A percentile compares a stretch with the other conserved stretches of the same genome.
Evolutionary conservation across 2,888 invertebrate species (phyloP).

Genomic region (Plagiodera versicolora): DNA sequence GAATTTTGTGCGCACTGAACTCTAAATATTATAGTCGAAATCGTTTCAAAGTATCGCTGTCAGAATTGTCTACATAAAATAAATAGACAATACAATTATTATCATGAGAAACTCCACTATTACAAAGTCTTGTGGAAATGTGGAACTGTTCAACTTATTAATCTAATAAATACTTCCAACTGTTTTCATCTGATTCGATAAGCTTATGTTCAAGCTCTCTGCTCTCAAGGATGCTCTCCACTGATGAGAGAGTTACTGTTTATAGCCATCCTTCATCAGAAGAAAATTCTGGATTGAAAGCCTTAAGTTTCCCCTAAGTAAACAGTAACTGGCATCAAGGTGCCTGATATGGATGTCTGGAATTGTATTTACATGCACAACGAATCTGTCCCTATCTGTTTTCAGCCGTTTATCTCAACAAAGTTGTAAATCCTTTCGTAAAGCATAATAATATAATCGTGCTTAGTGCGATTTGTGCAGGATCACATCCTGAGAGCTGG

Average conservation of each 20-base stretch:
- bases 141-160: too few species aligned
- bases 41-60: too few species aligned
- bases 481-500: constrained; percentile 19
- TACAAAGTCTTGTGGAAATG: too few species aligned
- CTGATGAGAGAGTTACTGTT: too few species aligned
- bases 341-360: constrained; percentile 23
- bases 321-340: constrained; percentile 13
- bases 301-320: constrained; percentile 5
- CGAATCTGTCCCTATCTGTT: constrained; percentile 37
- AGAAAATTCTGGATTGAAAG: neutral
- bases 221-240: too few species aligned
- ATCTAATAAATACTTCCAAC: too few species aligned
- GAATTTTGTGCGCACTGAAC: too few species aligned
- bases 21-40: too few species aligned
- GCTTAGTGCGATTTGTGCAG: constrained; percentile 33
- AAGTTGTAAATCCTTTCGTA: constrained; percentile 34
- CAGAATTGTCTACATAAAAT: too few species aligned
- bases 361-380: constrained; percentile 32
- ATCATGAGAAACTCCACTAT: too few species aligned
- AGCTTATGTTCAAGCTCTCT: neutral
- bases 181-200: neutral
- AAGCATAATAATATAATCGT: constrained; percentile 37
- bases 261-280: too few species aligned
- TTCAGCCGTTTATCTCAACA: constrained; percentile 36
- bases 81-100: too few species aligned